Percentiles rank a stretch among this genome's conserved stretches.
These are phyloP conservation scores for Schmidtea mediterranea DNA, from an alignment of 1,140 invertebrate species.

Conservation along the genomic window DNA sequence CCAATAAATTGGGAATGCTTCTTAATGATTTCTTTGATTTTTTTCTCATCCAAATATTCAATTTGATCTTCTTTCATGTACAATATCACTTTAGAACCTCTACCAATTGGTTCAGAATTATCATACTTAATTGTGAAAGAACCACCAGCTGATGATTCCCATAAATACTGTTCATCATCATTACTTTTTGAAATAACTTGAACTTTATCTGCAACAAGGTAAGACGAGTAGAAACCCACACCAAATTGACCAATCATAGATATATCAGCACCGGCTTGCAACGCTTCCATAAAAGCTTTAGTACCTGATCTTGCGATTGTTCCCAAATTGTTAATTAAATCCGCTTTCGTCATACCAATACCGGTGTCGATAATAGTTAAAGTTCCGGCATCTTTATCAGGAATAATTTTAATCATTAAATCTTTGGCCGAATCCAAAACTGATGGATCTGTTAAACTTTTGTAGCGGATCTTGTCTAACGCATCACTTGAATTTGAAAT, in stretches of 20 bases:
- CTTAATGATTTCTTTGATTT: conserved; percentile 85
- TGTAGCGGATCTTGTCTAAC: conserved; percentile 43
- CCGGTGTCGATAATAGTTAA: conserved; percentile 70
- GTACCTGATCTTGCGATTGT: conserved; percentile 84
- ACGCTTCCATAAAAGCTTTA: conserved; percentile 79
- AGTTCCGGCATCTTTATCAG: conserved; percentile 59
- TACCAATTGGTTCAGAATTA: conserved; percentile 40
- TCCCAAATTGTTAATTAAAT: conserved; percentile 73
- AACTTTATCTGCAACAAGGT: conserved; percentile 71
- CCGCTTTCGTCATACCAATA: conserved; percentile 83
- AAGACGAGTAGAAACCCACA: conserved; percentile 91
- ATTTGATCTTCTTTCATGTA: conserved; percentile 67
- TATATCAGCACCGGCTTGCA: conserved; percentile 58
- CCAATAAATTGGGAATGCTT: conserved; percentile 98
- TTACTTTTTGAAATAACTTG: conserved; percentile 78
- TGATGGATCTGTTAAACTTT: conserved; percentile 59
- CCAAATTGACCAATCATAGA: conserved; percentile 92
- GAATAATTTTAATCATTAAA: conserved; percentile 60
- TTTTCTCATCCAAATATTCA: conserved; percentile 65
- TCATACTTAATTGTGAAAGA: conserved; percentile 55
- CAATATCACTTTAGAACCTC: conserved; percentile 63
- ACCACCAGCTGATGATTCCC: conserved; percentile 72
- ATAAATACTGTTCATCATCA: conserved; percentile 68
- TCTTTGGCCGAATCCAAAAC: conserved; percentile 18
- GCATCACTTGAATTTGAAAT: conserved; percentile 63